Percentiles rank a stretch among this genome's conserved stretches.
Evolutionary conservation across 2,888 invertebrate genomes (phyloP).

Genomic region (Incurvaria masculella): DNA sequence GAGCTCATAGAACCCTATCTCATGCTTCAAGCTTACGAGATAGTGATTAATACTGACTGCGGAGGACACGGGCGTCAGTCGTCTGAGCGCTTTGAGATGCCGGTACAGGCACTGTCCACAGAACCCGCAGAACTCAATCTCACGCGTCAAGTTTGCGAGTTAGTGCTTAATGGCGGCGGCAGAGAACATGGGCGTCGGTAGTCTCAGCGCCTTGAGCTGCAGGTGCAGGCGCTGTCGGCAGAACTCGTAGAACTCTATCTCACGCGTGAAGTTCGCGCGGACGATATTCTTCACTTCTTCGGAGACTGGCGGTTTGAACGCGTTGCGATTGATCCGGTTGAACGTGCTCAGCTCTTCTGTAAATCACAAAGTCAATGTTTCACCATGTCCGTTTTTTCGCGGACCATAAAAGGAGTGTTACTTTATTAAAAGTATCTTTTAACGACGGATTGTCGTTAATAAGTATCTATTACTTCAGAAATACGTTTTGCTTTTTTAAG

Average conservation of each 20-base stretch:
- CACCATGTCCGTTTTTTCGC: no score
- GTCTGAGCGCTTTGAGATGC: no score
- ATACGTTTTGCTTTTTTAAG: no score
- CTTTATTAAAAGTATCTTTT: no score
- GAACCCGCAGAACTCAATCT: no score
- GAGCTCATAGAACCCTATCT: slow-evolving; percentile 90
- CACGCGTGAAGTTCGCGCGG: slow-evolving; percentile 80
- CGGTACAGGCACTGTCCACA: no score
- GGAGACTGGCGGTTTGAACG: slow-evolving; percentile 83
- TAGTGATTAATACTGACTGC: no score
- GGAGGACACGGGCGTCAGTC: no score
- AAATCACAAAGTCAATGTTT: slow-evolving; percentile 23
- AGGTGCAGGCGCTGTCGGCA: slow-evolving; percentile 80
- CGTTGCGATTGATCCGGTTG: slow-evolving; percentile 79
- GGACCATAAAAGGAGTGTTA: no score
- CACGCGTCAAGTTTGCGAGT: neutral
- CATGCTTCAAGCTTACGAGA: slow-evolving; percentile 80
- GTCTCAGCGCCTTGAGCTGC: slow-evolving; percentile 71
- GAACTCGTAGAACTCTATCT: slow-evolving; percentile 90
- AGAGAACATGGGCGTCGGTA: slow-evolving; percentile 39
- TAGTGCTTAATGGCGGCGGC: slow-evolving; percentile 19
- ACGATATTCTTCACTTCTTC: slow-evolving; percentile 84
- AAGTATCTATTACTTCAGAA: no score
- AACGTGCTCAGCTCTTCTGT: slow-evolving; percentile 73
- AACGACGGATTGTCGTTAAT: no score